These are phyloP conservation scores for Glossophaga mutica DNA, from an alignment of 2,797 vertebrate genomes.

Conservation along the genomic window DNA sequence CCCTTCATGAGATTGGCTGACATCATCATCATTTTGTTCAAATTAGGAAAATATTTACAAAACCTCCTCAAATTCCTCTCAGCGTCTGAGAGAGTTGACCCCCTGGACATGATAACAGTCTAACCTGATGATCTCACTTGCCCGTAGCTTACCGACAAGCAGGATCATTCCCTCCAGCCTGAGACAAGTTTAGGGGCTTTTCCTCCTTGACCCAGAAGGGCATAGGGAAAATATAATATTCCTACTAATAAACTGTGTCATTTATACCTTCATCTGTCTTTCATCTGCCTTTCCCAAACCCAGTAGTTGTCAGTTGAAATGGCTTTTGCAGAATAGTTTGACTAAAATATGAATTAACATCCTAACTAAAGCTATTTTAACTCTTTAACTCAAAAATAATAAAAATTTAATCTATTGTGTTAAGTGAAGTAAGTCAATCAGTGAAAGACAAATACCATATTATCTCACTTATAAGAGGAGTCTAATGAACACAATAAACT, in stretches of 20 bases:
- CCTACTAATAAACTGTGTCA: background rate
- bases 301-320: background rate
- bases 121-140: background rate
- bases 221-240: background rate
- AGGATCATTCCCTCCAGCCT: background rate
- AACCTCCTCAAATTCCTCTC: background rate
- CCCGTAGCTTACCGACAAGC: background rate
- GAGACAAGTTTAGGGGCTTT: background rate
- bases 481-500: too few relatives aligned
- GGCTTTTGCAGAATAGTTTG: slow-evolving; percentile 1
- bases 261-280: background rate
- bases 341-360: background rate
- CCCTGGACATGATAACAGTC: background rate
- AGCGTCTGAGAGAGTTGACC: background rate
- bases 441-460: too few relatives aligned
- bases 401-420: too few relatives aligned
- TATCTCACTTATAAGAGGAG: too few relatives aligned
- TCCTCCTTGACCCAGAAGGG: background rate
- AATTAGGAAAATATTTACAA: background rate
- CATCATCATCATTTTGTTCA: background rate
- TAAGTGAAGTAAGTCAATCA: too few relatives aligned
- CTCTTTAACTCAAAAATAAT: background rate
- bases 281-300: background rate
- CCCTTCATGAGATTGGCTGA: background rate
- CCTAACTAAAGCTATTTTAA: slow-evolving; percentile 11